Evolutionary conservation across 2,113 vertebrate genomes (phyloP).

Genomic region (Bos javanicus): DNA sequence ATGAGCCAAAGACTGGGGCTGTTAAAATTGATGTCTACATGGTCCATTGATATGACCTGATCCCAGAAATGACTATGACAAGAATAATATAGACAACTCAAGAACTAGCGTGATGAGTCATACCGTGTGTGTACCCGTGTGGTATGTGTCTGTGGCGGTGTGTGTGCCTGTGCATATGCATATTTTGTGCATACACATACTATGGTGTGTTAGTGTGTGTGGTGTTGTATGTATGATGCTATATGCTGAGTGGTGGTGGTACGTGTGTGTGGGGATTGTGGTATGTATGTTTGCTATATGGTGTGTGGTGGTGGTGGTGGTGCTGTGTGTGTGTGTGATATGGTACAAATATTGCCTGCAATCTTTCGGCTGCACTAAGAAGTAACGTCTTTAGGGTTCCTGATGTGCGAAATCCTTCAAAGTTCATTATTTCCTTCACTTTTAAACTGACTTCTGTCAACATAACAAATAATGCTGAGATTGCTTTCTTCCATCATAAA

Average conservation of each 20-base stretch:
- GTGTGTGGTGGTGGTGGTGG: background rate
- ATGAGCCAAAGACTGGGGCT: background rate
- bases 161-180: background rate
- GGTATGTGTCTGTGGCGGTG: background rate
- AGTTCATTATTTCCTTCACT: background rate
- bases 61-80: background rate
- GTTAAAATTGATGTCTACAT: background rate
- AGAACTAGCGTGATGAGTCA: background rate
- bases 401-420: background rate
- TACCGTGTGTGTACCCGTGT: accelerated
- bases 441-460: background rate
- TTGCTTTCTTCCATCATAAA: background rate
- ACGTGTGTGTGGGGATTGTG: background rate
- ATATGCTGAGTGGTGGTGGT: background rate
- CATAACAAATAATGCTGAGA: background rate
- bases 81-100: background rate
- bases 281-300: background rate
- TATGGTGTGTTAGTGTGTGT: background rate
- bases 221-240: background rate
- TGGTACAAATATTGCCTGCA: accelerated
- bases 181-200: background rate
- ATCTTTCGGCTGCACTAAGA: background rate
- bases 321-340: background rate
- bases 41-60: background rate
- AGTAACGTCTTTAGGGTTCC: background rate